Base-by-base conservation (phyloP, 2,113 vertebrate genomes). In the Acrocephalus arundinaceus region DNA sequence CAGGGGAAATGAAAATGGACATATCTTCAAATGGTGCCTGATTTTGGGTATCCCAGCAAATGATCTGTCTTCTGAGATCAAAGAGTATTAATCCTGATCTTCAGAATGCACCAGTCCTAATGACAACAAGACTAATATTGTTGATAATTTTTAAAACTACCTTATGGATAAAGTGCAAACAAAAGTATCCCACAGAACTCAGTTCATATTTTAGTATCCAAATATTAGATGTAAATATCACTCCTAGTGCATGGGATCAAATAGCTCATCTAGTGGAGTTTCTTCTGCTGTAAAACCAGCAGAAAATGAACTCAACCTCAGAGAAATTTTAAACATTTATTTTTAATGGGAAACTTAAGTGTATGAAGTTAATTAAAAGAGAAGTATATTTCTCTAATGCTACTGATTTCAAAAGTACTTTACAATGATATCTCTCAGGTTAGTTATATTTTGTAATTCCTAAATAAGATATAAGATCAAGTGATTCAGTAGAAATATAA, bases 381-480 rank as follows among this genome's bases (percentile, higher is more conserved):
- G 84, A 45, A 92, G 49, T 59, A 52, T 68, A 88, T 67, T 96
- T 94, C 80, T 84, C 65, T 94, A 89, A 93, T 78, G 61, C 31
- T 51, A 15, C 22, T 72, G 52, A 85, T 85, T 87, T 75, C 66
- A 55, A 87, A 89, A 83, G 78, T 95, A 94, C 87, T 96, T 97
- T 85, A 85, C 48, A 76, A 27, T 63, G 72, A 79, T 84, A 94
- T 83, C 67, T 93, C 41, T 72, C 87, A 65, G 52, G 43, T 67
- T 85, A 76, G 65, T 85, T 93, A 33, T 88, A 95, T 93, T 92
- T 96, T 66, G 57, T 96, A 89, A 97, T 97, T 97, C 96, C 94
- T 96, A 93, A 95, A 90, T 86, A 97, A 93, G 63, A 93, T 52
- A 74, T 23, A 93, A 96, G 78, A 97, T 94, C 75, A 97, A 97